Evolutionary conservation across 2,113 vertebrate species (phyloP).

Genomic region (Uria lomvia): DNA sequence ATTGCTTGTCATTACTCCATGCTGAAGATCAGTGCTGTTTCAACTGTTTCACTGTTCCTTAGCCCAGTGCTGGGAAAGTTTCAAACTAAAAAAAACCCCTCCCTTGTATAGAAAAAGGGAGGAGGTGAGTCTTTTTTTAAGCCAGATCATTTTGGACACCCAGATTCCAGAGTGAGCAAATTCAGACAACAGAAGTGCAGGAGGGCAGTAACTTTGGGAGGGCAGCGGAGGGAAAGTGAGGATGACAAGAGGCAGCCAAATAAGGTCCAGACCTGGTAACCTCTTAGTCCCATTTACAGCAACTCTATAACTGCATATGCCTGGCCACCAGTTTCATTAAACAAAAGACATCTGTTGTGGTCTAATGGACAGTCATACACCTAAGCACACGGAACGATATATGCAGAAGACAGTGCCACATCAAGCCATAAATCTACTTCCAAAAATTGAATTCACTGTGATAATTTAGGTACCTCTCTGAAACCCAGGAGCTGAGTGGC

Average conservation of each 20-base stretch:
- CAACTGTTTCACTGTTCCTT: not conserved
- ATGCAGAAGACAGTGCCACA: not conserved
- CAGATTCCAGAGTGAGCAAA: not conserved
- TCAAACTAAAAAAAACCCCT: not conserved
- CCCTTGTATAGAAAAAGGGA: not conserved
- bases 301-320: not conserved
- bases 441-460: not conserved
- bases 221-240: not conserved
- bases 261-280: not conserved
- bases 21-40: not conserved
- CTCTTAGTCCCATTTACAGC: not conserved
- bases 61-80: not conserved
- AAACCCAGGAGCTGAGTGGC: not conserved
- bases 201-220: not conserved
- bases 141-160: not conserved
- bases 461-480: not conserved
- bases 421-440: not conserved
- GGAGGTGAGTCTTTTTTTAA: not conserved
- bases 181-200: not conserved
- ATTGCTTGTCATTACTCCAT: not conserved
- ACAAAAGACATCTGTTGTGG: not conserved
- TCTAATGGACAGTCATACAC: not conserved
- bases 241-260: not conserved
- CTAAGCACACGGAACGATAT: fast-evolving
- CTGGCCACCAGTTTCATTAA: not conserved